These are phyloP conservation scores for Druceiella hillmani DNA, from an alignment of 2,888 invertebrate genomes.

Conservation along the genomic window DNA sequence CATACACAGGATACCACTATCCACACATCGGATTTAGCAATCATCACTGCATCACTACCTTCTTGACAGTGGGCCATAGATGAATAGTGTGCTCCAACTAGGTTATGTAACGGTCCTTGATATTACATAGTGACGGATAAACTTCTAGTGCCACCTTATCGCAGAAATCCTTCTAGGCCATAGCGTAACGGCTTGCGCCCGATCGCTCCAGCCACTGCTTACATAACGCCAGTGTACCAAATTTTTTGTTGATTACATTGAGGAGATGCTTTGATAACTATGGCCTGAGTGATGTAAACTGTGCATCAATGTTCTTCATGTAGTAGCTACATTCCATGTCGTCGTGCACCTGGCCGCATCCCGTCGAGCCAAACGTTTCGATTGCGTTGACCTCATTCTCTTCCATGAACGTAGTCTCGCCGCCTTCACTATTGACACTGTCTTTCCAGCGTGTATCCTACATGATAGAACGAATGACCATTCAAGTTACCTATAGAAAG, in stretches of 20 bases:
- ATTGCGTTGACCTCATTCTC: constrained; percentile 99
- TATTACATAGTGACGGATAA: constrained; percentile 96
- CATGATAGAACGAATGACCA: too few species aligned
- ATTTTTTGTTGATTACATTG: constrained; percentile 92
- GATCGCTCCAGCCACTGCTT: constrained; percentile 97
- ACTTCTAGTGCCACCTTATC: constrained; percentile 97
- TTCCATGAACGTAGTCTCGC: constrained; percentile 97
- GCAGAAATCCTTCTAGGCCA: constrained; percentile 97
- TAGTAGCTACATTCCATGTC: constrained; percentile 99
- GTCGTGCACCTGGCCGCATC: constrained; percentile 90
- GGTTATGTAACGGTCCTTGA: constrained; percentile 96
- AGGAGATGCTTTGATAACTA: constrained; percentile 90
- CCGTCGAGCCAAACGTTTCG: constrained; percentile 99
- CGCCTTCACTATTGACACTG: constrained; percentile 98
- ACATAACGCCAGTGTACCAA: constrained; percentile 97
- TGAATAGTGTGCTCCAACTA: constrained; percentile 99
- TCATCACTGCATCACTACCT: constrained; percentile 97
- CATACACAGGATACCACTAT: too few species aligned
- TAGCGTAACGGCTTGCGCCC: constrained; percentile 95
- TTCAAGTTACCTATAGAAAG: too few species aligned
- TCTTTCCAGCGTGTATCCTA: constrained; percentile 95
- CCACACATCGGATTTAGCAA: constrained; percentile 55
- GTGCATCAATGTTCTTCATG: constrained; percentile 97
- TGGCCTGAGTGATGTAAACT: constrained; percentile 85
- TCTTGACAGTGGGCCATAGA: constrained; percentile 96